These are phyloP conservation scores for Drosophila sturtevanti DNA, from an alignment of 1,140 invertebrate genomes.

Conservation along the genomic window DNA sequence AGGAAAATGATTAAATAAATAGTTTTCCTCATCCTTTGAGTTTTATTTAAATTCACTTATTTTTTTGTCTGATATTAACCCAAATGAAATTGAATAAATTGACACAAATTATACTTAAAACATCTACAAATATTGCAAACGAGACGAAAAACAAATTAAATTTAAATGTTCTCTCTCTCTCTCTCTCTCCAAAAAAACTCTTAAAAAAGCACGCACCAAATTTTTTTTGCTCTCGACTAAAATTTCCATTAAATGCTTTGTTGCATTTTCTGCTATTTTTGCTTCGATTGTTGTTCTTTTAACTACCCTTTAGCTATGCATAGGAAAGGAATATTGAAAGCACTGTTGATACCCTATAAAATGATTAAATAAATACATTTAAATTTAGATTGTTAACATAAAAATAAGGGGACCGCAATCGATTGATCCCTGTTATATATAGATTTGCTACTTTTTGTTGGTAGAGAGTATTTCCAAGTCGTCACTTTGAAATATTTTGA, in stretches of 20 bases:
- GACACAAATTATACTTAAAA: constrained; percentile 13
- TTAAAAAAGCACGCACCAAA: constrained; percentile 46
- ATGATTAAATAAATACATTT: too few relatives aligned
- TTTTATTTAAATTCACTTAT: neutral
- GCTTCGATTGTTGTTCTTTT: neutral
- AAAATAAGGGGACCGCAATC: too few relatives aligned
- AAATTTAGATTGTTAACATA: too few relatives aligned
- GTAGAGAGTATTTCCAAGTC: neutral
- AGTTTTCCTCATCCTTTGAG: neutral
- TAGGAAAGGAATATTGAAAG: neutral
- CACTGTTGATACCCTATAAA: neutral
- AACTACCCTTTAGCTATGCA: neutral
- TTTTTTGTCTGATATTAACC: neutral
- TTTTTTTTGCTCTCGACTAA: neutral
- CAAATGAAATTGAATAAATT: constrained; percentile 32
- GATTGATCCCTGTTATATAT: too few relatives aligned
- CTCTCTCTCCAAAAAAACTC: constrained; percentile 1
- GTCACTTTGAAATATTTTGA: neutral
- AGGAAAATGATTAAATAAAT: constrained; percentile 6
- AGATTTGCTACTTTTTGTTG: too few relatives aligned
- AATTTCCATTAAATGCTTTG: constrained; percentile 19
- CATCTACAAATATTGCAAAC: neutral
- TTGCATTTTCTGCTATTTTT: constrained; percentile 30
- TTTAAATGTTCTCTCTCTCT: constrained; percentile 7
- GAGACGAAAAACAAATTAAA: neutral